Conservation (phyloP, 2,113 vertebrate species). For the Pavo muticus region DNA sequence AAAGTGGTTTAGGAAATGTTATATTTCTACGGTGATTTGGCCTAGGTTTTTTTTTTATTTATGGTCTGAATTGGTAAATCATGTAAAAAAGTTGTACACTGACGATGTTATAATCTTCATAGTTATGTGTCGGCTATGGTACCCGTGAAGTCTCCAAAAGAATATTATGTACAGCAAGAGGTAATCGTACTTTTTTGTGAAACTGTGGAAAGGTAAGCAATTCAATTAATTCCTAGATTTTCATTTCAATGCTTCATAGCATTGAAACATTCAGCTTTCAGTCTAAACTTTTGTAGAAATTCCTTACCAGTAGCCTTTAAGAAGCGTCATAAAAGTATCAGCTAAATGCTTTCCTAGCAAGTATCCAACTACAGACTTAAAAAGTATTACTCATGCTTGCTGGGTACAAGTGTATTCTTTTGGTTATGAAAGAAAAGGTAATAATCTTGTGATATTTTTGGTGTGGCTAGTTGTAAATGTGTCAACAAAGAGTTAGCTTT, state of each 20-base stretch:
- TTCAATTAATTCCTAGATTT: background rate
- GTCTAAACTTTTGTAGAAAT: background rate
- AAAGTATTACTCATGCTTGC: background rate
- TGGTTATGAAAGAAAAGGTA: background rate
- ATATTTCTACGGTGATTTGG: background rate
- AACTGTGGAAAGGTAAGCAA: constrained; percentile 93
- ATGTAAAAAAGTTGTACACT: rapidly evolving
- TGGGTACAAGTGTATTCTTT: background rate
- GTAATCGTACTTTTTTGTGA: constrained; percentile 98
- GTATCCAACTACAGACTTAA: background rate
- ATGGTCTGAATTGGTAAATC: background rate
- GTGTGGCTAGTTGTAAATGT: background rate
- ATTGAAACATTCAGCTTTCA: background rate
- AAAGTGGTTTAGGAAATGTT: background rate
- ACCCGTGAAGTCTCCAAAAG: constrained; percentile 96
- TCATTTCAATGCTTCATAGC: background rate
- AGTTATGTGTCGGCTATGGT: constrained; percentile 99
- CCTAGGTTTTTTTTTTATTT: background rate
- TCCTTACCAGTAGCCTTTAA: background rate
- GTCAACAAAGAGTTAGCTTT: background rate
- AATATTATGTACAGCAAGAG: constrained; percentile 98
- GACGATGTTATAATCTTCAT: background rate
- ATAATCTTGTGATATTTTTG: background rate
- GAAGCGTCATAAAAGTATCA: background rate
- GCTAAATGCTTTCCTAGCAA: background rate